phyloP scores from a whole-genome alignment of 2,113 vertebrate genomes.

The Apodemus sylvaticus region DNA sequence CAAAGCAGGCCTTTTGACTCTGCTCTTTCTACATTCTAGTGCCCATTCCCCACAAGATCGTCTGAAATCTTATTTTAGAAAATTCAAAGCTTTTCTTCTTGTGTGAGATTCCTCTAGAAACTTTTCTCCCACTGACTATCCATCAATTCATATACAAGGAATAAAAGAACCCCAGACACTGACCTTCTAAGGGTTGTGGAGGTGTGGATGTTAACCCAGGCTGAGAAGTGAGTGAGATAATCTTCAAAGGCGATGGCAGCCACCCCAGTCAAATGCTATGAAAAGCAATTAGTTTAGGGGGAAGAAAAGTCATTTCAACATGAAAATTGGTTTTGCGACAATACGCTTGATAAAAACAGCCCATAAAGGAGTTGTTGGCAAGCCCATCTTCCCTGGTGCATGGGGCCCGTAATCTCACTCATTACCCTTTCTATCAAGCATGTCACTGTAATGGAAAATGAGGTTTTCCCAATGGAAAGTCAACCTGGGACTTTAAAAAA shows the following conservation, averaged over 20 bases:
- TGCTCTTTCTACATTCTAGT: neutral
- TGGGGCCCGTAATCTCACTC: neutral
- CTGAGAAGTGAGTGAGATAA: slow-evolving; percentile 31
- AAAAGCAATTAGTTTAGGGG: slow-evolving; percentile 64
- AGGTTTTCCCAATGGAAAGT: slow-evolving; percentile 8
- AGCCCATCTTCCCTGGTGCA: neutral
- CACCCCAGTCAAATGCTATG: slow-evolving; percentile 33
- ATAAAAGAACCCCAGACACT: neutral
- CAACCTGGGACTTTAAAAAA: neutral
- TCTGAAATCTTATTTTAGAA: neutral
- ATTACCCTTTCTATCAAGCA: neutral
- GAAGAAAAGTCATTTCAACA: slow-evolving; percentile 56
- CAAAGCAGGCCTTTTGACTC: neutral
- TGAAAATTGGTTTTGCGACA: slow-evolving; percentile 69
- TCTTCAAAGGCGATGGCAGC: neutral
- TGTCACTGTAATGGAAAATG: neutral
- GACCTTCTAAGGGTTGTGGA: neutral
- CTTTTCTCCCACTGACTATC: neutral
- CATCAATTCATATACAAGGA: neutral
- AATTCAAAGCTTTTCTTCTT: neutral
- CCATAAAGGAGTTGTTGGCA: neutral
- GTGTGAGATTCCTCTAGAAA: neutral
- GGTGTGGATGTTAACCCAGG: neutral
- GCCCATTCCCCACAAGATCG: neutral
- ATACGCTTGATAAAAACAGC: slow-evolving; percentile 48